Evolutionary conservation across 2,888 invertebrate genomes (phyloP), one percentile per base, ranked within the genome.

Genomic region (Ormia ochracea): DNA sequence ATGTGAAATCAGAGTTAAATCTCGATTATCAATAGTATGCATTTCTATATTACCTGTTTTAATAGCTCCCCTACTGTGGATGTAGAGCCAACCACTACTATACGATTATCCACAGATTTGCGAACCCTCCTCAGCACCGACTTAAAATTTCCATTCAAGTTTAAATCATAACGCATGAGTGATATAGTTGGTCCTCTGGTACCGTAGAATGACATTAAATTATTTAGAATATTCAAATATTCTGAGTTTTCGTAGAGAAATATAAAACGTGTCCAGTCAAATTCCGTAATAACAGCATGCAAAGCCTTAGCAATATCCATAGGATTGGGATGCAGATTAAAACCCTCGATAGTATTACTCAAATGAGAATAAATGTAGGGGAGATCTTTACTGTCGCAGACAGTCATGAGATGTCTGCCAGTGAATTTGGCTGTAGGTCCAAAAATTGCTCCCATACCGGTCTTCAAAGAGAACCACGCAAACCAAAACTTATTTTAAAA

Each of bases 181-280:
- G 91, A 93, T 41, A 93, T 89, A 33, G 91, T 91, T 79, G 91
- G 91, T 9, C 91, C 91, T 10, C 90, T 91, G 0, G 90, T 89
- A 76, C 92, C 91, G 85, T 93, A 92, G 81, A 93, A 91, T 81
- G 93, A 92, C 61, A 96, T 89, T 7, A 97, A 90, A 82, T 93
- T 93, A 85, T 94, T 93, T 52, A 96, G 90, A 73, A 94, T 92
- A 4, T 93, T 91, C 31, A 97, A 90, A 85, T 94, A 93, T 14
- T 88, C 86, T 4, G 87, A 89, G 66, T 78, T 81, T 75, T 89
- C 89, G 68, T 89, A 89, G 77, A 98, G 91, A 83, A 98, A 93
- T n/a, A 96, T 95, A 86, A 96, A 96, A 38, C 93, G 92, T 63
- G 93, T 92, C 98, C 98, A 98, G 54, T 93, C 92, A 90, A 94